Base-by-base conservation (phyloP, 2,888 invertebrate genomes). In the Apotomis betuletana region DNA sequence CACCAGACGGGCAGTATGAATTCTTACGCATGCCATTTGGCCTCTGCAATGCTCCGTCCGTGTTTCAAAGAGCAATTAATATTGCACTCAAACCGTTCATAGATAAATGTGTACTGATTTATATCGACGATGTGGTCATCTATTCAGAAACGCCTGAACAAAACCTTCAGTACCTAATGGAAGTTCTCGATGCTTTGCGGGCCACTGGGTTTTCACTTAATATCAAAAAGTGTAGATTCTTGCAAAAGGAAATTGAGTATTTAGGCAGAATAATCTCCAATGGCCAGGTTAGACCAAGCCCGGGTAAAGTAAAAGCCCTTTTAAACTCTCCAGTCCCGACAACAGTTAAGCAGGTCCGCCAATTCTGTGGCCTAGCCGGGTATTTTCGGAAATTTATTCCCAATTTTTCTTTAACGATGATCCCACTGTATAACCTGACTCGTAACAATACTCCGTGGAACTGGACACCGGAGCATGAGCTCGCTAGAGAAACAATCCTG, bases 341-440 rank as follows among this genome's bases (percentile, higher is more conserved):
- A 64, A 77, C 12, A 65, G 74, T 74, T 0, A 79, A 75, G 51
- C 72, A 78, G 52, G 15, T 79, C 0, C 65, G 79, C 44, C 77
- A 78, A 49, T 78, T 77, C 27, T 71, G 72, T 67, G 77, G 80
- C 0, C 54, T 79, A 2, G 77, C 78, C 0, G 70, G 76, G 1
- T 79, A 78, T 52, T 79, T 80, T 67, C 58, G 78, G 8, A 67
- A 69, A 27, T 75, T 74, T 36, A 52, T 75, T 0, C 75, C 75
- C 0, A 74, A 71, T 46, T 76, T 75, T 54, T 69, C 74, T 0
- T 13, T 6, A n/a, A 60, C 55, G 3, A 75, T 73, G 74, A 54
- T 46, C 5, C 75, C 75, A 0, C 15, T 76, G 0, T 75, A 75
- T 54, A 36, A 65, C 9, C 49, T 76, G 0, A 75, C 75, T 0